A percentile compares a stretch with the other conserved stretches of the same genome.
Evolutionary conservation across 2,888 invertebrate species (phyloP).

Genomic region (Cataglyphis cursor): DNA sequence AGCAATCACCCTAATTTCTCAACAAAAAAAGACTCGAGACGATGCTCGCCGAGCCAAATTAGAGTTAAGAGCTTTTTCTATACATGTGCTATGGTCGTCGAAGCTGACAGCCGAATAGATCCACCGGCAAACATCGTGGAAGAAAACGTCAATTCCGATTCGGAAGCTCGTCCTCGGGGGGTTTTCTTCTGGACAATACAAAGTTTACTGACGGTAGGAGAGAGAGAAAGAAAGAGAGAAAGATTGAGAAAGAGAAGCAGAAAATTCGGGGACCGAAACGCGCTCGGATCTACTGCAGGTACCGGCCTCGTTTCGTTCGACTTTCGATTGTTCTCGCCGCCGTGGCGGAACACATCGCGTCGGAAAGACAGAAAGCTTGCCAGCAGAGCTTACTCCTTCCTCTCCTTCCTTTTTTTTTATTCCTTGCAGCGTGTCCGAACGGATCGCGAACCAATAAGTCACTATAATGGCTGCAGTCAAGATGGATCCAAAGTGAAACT

Average conservation of each 20-base stretch:
- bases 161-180: conserved; percentile 63
- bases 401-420: conserved; percentile 13
- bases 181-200: conserved; percentile 66
- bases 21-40: conserved; percentile 20
- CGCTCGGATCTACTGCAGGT: conserved; percentile 58
- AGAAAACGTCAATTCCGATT: conserved; percentile 65
- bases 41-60: conserved; percentile 33
- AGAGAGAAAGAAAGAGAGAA: background rate
- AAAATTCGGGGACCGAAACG: conserved; percentile 65
- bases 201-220: conserved; percentile 61
- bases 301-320: conserved; percentile 71
- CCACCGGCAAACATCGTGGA: conserved; percentile 51
- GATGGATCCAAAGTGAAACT: conserved; percentile 67
- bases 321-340: conserved; percentile 70
- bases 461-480: conserved; percentile 55
- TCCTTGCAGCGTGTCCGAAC: conserved; percentile 61
- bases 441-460: conserved; percentile 71
- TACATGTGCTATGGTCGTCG: conserved; percentile 16
- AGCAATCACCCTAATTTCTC: conserved; percentile 35
- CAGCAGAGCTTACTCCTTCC: conserved; percentile 51
- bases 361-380: conserved; percentile 59
- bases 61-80: conserved; percentile 31
- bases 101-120: conserved; percentile 53
- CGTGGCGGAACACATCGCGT: conserved; percentile 57
- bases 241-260: background rate